phyloP scores from a whole-genome alignment of 2,113 vertebrate species.

The Oplegnathus fasciatus region DNA sequence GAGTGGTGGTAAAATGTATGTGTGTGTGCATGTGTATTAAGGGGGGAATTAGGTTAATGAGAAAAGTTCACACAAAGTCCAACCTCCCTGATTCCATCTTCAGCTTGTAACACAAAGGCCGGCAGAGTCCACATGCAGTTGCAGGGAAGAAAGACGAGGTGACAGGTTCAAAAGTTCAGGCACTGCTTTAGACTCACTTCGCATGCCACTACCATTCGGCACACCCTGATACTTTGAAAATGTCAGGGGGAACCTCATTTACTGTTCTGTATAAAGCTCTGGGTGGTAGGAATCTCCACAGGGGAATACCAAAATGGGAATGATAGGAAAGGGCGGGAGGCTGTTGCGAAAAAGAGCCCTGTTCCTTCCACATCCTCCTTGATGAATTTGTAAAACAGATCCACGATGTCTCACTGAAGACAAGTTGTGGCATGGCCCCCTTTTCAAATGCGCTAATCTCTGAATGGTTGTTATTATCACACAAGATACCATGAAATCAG shows the following conservation, averaged over 20 bases:
- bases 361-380: slow-evolving; percentile 64
- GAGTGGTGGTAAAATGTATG: slow-evolving; percentile 20
- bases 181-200: slow-evolving; percentile 75
- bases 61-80: slow-evolving; percentile 88
- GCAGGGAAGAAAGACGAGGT: slow-evolving; percentile 78
- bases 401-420: slow-evolving; percentile 53
- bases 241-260: slow-evolving; percentile 75
- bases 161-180: slow-evolving; percentile 87
- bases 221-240: slow-evolving; percentile 74
- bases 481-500: slow-evolving; percentile 81
- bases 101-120: slow-evolving; percentile 75
- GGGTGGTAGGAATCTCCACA: slow-evolving; percentile 69
- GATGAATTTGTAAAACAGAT: slow-evolving; percentile 74
- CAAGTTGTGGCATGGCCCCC: slow-evolving; percentile 59
- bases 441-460: slow-evolving; percentile 68
- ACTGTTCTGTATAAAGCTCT: slow-evolving; percentile 65
- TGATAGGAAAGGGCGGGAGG: slow-evolving; percentile 22
- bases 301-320: slow-evolving; percentile 78
- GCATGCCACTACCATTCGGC: slow-evolving; percentile 83
- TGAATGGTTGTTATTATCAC: slow-evolving; percentile 73
- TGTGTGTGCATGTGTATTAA: slow-evolving; percentile 32
- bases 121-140: slow-evolving; percentile 78
- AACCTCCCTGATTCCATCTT: slow-evolving; percentile 81
- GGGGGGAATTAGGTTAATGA: slow-evolving; percentile 80
- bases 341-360: slow-evolving; percentile 59